Base-by-base conservation (phyloP, 2,113 vertebrate genomes). In the Spea bombifrons region DNA sequence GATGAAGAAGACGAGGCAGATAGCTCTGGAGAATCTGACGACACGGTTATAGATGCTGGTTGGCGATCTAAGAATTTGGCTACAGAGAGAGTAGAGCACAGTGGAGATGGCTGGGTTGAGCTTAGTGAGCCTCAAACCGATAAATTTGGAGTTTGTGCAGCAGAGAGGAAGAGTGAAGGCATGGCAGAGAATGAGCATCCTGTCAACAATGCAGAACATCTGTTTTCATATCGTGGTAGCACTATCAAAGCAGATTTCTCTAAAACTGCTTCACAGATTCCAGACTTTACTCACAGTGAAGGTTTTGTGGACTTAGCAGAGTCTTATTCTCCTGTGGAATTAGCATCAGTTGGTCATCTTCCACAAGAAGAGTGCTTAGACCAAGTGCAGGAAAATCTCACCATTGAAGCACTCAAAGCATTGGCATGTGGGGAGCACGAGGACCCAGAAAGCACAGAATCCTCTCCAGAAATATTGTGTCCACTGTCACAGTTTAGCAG, bases 11-110 rank as follows among this genome's bases (percentile, higher is more conserved):
- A 78, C 8, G 94, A 95, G 67, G 88, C 83, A 2, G 94, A 95
- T 66, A 96, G 95, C 82, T 97, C 95, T 43, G 94, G 93, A 9
- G 95, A 95, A 16, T 96, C 95, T 0, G 94, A 96, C n/a, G 94
- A 96, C 80, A 96, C 94, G 0, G 93, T 96, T 6, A 94, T 94
- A 82, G 95, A 95, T 83, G 94, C 78, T 12, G 78, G 78, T 8
- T 80, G 78, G 78, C 73, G 78, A 46, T 43, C 68, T 3, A 74
- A 68, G 66, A 53, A 44, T 61, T 68, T 64, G 7, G 12, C 46
- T 9, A 2, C 64, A 5, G 71, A 80, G 53, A 46, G 47, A 59
- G 47, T 17, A 7, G 63, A 68, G 12, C 50, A 73, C 45, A 57
- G 7, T 6, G 64, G 67, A 63, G 78, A 80, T 15, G 71, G 78